Percentiles rank a stretch among this genome's conserved stretches.
These are phyloP conservation scores for Griposia aprilina DNA, from an alignment of 2,888 invertebrate species.

Conservation along the genomic window DNA sequence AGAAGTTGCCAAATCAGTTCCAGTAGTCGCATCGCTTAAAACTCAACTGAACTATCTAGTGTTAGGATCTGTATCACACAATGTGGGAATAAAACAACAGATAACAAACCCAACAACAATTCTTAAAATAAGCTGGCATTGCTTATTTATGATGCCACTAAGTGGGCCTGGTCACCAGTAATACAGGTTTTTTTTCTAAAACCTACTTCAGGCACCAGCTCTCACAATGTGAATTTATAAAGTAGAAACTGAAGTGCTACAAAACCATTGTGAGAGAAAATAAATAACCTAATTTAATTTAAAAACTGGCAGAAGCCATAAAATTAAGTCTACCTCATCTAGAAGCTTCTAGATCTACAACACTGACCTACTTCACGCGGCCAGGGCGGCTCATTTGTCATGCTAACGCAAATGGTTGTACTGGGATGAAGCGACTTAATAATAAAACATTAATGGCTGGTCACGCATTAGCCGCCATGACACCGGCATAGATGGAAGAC, in stretches of 20 bases:
- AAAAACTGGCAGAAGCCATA: background rate
- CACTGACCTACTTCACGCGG: conserved; percentile 55
- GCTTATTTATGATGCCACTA: too few species aligned
- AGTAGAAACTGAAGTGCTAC: too few species aligned
- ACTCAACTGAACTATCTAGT: background rate
- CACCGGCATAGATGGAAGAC: conserved; percentile 3
- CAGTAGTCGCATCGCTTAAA: background rate
- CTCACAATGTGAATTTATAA: too few species aligned
- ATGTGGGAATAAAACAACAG: too few species aligned
- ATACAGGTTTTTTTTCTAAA: too few species aligned
- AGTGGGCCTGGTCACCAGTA: too few species aligned
- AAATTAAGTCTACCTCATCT: conserved; percentile 2
- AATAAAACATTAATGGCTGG: conserved; percentile 60
- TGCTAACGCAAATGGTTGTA: conserved; percentile 64
- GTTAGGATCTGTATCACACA: too few species aligned
- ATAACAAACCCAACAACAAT: too few species aligned
- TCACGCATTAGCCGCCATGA: conserved; percentile 32
- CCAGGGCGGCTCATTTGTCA: conserved; percentile 63
- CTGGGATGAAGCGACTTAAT: conserved; percentile 65
- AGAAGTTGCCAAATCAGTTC: background rate
- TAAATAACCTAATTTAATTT: too few species aligned
- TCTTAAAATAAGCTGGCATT: too few species aligned
- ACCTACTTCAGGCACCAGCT: too few species aligned
- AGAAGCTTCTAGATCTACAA: conserved; percentile 27
- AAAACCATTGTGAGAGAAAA: too few species aligned